A percentile compares a stretch with the other conserved stretches of the same genome.
phyloP scores from a whole-genome alignment of 2,888 invertebrate species.

The Papilio elwesi region DNA sequence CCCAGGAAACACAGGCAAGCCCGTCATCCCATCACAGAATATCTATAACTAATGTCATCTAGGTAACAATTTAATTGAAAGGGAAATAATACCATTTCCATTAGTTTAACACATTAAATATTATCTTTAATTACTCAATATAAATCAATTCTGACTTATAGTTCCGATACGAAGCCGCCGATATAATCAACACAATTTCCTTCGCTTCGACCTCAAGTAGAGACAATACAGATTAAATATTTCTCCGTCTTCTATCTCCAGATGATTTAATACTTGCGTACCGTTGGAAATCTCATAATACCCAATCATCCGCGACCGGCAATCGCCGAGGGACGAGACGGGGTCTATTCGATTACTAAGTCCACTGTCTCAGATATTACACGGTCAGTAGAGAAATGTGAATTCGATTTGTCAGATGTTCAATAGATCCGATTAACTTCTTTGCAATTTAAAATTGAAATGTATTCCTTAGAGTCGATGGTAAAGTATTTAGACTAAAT shows the following conservation, averaged over 20 bases:
- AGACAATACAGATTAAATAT: constrained; percentile 51
- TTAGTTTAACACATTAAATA: not conserved
- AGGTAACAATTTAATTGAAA: not conserved
- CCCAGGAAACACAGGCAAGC: too few relatives aligned
- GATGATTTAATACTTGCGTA: constrained; percentile 70
- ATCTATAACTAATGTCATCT: not conserved
- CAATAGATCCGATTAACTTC: constrained; percentile 36
- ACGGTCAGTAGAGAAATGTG: constrained; percentile 51
- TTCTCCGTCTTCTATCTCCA: constrained; percentile 45
- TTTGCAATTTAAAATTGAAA: constrained; percentile 37
- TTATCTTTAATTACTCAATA: not conserved
- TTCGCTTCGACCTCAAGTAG: constrained; percentile 41
- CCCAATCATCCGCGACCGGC: constrained; percentile 72
- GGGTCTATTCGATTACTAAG: constrained; percentile 55
- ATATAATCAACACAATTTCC: constrained; percentile 55
- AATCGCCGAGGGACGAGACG: constrained; percentile 49
- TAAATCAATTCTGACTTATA: not conserved
- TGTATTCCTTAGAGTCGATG: constrained; percentile 45
- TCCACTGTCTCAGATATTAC: constrained; percentile 43
- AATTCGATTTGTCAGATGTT: constrained; percentile 41
- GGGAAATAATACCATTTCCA: too few relatives aligned
- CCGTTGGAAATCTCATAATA: constrained; percentile 75
- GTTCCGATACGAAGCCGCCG: constrained; percentile 18
- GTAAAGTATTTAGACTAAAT: not conserved
- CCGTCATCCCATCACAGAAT: too few relatives aligned